A percentile compares a stretch with the other conserved stretches of the same genome.
Conservation (phyloP, 1,140 invertebrate species). For the Nymphalis io region DNA sequence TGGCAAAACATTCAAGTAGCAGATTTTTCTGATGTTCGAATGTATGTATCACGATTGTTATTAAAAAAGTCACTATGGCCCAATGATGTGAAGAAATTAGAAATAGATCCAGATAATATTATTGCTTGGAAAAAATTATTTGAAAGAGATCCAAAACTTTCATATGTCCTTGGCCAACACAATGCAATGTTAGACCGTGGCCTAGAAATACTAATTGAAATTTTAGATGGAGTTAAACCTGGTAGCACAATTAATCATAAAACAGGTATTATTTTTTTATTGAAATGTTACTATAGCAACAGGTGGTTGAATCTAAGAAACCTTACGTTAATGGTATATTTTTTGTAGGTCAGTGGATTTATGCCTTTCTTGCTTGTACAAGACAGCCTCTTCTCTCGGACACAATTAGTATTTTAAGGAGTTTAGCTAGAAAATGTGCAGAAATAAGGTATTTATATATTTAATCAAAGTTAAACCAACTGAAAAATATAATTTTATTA, state of each 20-base stretch:
- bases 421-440: conserved; percentile 67
- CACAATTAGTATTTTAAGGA: conserved; percentile 60
- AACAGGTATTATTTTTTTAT: conserved; percentile 54
- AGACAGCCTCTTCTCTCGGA: conserved; percentile 64
- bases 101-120: conserved; percentile 42
- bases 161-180: conserved; percentile 55
- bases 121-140: conserved; percentile 60
- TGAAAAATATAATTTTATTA: too few relatives aligned
- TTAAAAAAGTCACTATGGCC: conserved; percentile 52
- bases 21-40: conserved; percentile 65
- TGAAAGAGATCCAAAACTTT: conserved; percentile 58
- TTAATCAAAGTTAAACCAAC: neutral
- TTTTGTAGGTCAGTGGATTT: conserved; percentile 72
- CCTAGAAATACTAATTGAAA: conserved; percentile 55
- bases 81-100: conserved; percentile 41
- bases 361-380: conserved; percentile 63
- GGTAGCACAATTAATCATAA: conserved; percentile 61
- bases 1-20: conserved; percentile 76
- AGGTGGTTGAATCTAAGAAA: neutral
- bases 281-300: neutral
- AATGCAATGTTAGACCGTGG: conserved; percentile 52
- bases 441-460: conserved; percentile 59
- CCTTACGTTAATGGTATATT: neutral
- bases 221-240: conserved; percentile 51
- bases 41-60: conserved; percentile 58